phyloP scores from a whole-genome alignment of 2,113 vertebrate species.

The rat (Rattus norvegicus) region GRCr8 NC_086028.1:9229501-9230000 shows the following conservation, averaged over 20 bases:
- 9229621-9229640: not conserved
- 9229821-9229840: conserved; percentile 50
- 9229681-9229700: not conserved
- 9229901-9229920: not conserved
- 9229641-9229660: not conserved
- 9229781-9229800: not conserved
- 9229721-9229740: not conserved
- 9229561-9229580: not conserved
- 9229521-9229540: not conserved
- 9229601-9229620: not conserved
- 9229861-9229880: conserved; percentile 67
- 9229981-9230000: conserved; percentile 50
- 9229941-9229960: not conserved
- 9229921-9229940: not conserved
- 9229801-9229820: conserved; percentile 63
- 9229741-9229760: conserved; percentile 21
- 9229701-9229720: not conserved
- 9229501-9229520: not conserved
- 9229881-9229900: not conserved
- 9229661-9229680: not conserved
- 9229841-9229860: conserved; percentile 30
- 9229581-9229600: conserved; percentile 31
- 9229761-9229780: conserved; percentile 28
- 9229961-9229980: conserved; percentile 53
- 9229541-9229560: rapidly evolving